Evolutionary conservation across 2,113 vertebrate species (phyloP), one percentile per base, ranked within the genome.

Genomic region (Dryoscopus gambensis): DNA sequence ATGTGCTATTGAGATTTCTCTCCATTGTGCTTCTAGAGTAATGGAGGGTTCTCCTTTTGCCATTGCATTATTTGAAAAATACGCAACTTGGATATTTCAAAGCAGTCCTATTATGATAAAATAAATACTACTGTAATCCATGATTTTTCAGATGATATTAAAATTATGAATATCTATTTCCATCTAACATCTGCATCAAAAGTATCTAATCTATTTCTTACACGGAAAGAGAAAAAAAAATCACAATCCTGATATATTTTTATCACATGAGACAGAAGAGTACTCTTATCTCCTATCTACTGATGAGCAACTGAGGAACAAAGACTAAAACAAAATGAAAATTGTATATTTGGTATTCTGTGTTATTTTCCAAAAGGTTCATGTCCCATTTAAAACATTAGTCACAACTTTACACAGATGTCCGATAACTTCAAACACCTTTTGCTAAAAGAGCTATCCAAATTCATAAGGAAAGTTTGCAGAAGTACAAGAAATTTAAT

Each of bases 101-200:
- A 62, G 6, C 14, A 74, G 13, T 47, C 10, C 11, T 70, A 11
- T 31, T 60, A 42, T 25, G 10, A 69, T 76, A 59, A 87, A 91
- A 50, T n/a, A 76, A 46, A 7, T 85, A 49, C 12, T 57, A 33
- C 6, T 22, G 9, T n/a, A 73, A 60, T 52, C 24, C 52, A 18
- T 28, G 16, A 59, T n/a, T 84, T 94, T 81, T 77, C 28, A 64
- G 24, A 31, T 62, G 2, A 53, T 37, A 16, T 2, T 33, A 42
- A 68, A 76, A 67, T n/a, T 4, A 55, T 0, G 0, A 5, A 5
- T 28, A 59, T 3, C 4, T 75, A 23, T 75, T 35, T 50, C 22
- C 8, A 50, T 24, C 39, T 50, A 57, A 74, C 6, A 71, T 24
- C 18, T 25, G 5, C 18, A 40, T 23, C 20, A 74, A 87, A 74